A percentile compares a stretch with the other conserved stretches of the same genome.
Evolutionary conservation across 2,888 invertebrate species (phyloP).

Genomic region (Xylota sylvarum): DNA sequence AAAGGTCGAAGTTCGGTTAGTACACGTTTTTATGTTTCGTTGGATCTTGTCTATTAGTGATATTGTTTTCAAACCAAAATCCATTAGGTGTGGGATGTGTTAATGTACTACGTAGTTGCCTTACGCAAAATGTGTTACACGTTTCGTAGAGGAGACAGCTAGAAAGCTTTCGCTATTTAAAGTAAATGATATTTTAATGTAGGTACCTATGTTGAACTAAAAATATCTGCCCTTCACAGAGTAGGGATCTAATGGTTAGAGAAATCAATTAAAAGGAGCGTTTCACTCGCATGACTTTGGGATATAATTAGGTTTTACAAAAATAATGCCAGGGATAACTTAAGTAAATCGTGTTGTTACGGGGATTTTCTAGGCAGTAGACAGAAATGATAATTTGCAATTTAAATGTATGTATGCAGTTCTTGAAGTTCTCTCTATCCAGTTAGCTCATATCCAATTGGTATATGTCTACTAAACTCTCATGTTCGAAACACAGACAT

Average conservation of each 20-base stretch:
- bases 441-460: too few species aligned
- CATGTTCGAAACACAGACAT: too few species aligned
- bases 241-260: background rate
- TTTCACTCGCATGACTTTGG: background rate
- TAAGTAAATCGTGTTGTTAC: too few species aligned
- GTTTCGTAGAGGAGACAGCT: background rate
- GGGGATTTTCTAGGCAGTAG: too few species aligned
- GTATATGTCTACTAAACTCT: too few species aligned
- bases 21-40: background rate
- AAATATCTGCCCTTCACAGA: background rate
- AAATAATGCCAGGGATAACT: too few species aligned
- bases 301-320: background rate
- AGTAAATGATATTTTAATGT: background rate
- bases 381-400: too few species aligned
- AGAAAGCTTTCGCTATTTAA: conserved; percentile 1
- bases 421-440: too few species aligned
- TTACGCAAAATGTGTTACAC: conserved; percentile 6
- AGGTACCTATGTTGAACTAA: background rate
- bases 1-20: conserved; percentile 55
- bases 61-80: conserved; percentile 38
- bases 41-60: conserved; percentile 14
- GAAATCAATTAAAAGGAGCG: background rate
- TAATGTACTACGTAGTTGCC: background rate
- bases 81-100: conserved; percentile 19
- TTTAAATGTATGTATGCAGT: too few species aligned